Percentiles rank a stretch among this genome's conserved stretches.
These are phyloP conservation scores for Mustelus asterias DNA, from an alignment of 2,113 vertebrate genomes.

Conservation along the genomic window DNA sequence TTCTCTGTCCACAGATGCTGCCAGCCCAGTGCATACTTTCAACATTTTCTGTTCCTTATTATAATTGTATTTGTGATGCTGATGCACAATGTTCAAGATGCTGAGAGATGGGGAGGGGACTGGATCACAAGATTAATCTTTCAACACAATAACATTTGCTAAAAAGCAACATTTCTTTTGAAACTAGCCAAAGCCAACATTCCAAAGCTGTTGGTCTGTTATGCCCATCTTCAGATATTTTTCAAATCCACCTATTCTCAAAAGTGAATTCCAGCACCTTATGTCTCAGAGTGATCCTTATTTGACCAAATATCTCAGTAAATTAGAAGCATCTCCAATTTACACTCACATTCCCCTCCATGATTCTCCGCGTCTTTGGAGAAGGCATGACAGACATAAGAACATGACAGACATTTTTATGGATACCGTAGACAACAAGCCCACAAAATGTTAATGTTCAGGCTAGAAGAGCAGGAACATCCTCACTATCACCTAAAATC, in stretches of 20 bases:
- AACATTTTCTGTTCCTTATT: no score
- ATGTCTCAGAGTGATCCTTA: not conserved
- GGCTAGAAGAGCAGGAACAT: not conserved
- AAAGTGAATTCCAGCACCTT: not conserved
- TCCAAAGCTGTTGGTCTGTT: not conserved
- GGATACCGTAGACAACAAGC: not conserved
- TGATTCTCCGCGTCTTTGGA: not conserved
- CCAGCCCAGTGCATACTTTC: no score
- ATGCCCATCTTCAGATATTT: not conserved
- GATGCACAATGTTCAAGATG: not conserved
- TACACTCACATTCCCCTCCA: not conserved
- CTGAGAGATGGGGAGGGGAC: not conserved
- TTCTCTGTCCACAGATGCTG: no score
- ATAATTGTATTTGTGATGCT: no score
- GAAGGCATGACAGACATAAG: no score
- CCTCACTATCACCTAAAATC: not conserved
- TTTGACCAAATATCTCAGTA: not conserved
- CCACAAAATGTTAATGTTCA: not conserved
- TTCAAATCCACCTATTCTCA: not conserved
- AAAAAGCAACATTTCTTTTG: not conserved
- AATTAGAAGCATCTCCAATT: not conserved
- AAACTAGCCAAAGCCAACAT: not conserved
- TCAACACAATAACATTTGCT: not conserved
- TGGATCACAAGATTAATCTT: not conserved
- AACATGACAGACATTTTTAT: no score